Percentiles rank a stretch among this genome's conserved stretches.
These are phyloP conservation scores for Linyphia triangularis DNA, from an alignment of 2,888 invertebrate species.

Conservation along the genomic window DNA sequence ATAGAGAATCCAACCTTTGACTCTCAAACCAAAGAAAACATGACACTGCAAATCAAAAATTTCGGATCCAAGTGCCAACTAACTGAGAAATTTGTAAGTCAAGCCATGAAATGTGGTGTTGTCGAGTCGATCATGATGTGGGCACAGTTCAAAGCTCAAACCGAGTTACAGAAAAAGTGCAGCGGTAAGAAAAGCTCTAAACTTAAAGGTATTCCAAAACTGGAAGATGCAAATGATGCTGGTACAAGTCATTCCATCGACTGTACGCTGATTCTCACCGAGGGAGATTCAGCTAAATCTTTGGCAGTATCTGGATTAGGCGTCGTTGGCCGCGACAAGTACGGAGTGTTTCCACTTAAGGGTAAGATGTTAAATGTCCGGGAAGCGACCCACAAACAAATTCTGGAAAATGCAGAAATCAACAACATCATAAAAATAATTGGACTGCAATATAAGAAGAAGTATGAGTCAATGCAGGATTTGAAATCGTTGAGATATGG, in stretches of 20 bases:
- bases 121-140: conserved; percentile 95
- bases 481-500: conserved; percentile 94
- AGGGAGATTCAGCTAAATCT: conserved; percentile 99
- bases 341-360: conserved; percentile 97
- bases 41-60: conserved; percentile 95
- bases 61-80: conserved; percentile 96
- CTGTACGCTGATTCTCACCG: conserved; percentile 97
- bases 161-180: conserved; percentile 91
- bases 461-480: conserved; percentile 91
- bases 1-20: conserved; percentile 99
- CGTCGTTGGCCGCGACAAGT: conserved; percentile 94
- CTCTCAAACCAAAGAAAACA: conserved; percentile 99
- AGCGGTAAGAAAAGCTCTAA: conserved; percentile 91
- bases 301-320: conserved; percentile 97
- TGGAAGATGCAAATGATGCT: conserved; percentile 99
- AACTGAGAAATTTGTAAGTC: conserved; percentile 88
- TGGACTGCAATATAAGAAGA: conserved; percentile 97
- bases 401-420: conserved; percentile 97
- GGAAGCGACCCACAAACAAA: conserved; percentile 97
- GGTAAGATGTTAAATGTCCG: conserved; percentile 98
- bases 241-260: conserved; percentile 90
- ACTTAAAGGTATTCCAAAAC: conserved; percentile 93
- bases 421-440: conserved; percentile 97
- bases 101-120: conserved; percentile 90
- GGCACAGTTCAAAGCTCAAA: conserved; percentile 97